Conservation (phyloP, 2,888 invertebrate genomes). For the Harmothoe impar region DNA sequence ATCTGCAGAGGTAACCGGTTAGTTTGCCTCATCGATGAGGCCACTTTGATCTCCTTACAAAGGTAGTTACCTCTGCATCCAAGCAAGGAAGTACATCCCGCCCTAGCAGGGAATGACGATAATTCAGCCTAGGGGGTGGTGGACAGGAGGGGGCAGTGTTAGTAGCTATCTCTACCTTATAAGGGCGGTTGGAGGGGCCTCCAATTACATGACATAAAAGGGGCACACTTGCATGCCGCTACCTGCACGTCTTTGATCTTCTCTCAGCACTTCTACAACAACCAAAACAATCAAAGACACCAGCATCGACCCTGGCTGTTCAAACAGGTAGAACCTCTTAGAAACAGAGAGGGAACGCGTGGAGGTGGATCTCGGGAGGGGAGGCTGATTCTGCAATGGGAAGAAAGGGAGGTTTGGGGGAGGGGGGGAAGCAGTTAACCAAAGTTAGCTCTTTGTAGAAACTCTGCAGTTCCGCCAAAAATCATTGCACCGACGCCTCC, state of each 20-base stretch:
- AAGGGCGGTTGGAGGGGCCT: neutral
- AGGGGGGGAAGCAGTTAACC: too few species aligned
- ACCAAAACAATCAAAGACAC: constrained; percentile 28
- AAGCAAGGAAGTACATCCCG: neutral
- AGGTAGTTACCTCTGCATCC: neutral
- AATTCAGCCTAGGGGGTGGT: neutral
- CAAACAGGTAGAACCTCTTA: constrained; percentile 16
- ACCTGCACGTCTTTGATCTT: neutral
- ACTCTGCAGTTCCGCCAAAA: too few species aligned
- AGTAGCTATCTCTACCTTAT: too few species aligned
- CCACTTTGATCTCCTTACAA: neutral
- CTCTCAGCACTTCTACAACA: neutral
- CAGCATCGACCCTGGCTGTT: neutral
- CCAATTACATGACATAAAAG: neutral
- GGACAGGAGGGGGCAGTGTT: neutral
- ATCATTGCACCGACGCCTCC: too few species aligned
- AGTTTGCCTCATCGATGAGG: neutral
- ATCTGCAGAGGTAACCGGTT: neutral
- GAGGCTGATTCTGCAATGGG: too few species aligned
- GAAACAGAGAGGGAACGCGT: neutral
- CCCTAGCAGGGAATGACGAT: neutral
- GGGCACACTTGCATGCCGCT: neutral
- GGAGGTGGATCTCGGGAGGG: neutral
- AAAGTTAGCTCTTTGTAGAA: too few species aligned
- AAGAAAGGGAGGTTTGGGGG: too few species aligned